Percentiles rank a stretch among this genome's conserved stretches.
phyloP scores from a whole-genome alignment of 2,797 vertebrate genomes.

The Nothura maculosa region DNA sequence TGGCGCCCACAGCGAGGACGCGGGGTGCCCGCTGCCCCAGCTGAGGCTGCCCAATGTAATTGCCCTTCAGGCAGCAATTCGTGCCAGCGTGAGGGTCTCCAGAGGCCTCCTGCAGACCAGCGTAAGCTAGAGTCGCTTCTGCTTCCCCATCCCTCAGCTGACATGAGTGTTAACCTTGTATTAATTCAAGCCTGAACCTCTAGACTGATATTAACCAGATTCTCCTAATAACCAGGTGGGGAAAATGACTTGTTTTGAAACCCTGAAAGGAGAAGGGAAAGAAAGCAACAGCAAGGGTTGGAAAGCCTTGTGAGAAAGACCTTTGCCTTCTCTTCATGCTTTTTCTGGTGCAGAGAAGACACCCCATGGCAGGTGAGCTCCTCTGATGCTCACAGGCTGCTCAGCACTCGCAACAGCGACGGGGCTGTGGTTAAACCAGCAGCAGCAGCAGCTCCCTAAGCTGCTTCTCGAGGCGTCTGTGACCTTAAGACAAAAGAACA shows the following conservation, averaged over 20 bases:
- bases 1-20: constrained; percentile 69
- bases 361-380: neutral
- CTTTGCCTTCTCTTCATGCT: neutral
- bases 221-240: constrained; percentile 24
- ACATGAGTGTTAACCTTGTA: constrained; percentile 24
- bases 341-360: neutral
- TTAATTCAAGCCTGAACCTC: constrained; percentile 41
- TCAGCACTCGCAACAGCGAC: neutral
- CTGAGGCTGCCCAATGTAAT: constrained; percentile 73
- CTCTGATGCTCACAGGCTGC: neutral
- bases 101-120: constrained; percentile 45
- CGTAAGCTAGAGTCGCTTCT: constrained; percentile 33
- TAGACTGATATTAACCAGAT: constrained; percentile 17
- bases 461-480: neutral
- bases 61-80: constrained; percentile 69
- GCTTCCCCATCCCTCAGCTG: constrained; percentile 49
- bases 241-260: constrained; percentile 22
- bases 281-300: neutral
- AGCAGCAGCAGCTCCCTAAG: neutral
- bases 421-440: neutral
- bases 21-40: constrained; percentile 53
- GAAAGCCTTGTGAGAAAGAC: neutral
- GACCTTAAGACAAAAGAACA: neutral
- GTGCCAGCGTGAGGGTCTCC: constrained; percentile 41
- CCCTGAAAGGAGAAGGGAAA: neutral